Evolutionary conservation across 2,113 vertebrate species (phyloP).

Genomic region (Cynoglossus semilaevis): DNA sequence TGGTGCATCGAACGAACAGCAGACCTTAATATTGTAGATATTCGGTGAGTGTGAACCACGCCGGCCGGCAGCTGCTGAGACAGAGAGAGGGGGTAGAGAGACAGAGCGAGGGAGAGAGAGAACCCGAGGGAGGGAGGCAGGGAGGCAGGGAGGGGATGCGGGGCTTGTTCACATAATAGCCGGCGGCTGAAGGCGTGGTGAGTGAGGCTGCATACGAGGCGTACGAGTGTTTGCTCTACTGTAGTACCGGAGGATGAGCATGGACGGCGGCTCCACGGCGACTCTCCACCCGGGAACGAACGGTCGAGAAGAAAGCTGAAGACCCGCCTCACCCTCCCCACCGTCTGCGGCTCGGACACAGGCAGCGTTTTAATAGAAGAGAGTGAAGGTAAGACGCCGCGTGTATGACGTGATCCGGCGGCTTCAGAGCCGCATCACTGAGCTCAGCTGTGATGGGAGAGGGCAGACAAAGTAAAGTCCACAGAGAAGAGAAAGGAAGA

Average conservation of each 20-base stretch:
- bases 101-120: not conserved
- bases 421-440: not conserved
- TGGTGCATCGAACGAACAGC: too few relatives aligned
- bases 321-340: not conserved
- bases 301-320: slow-evolving; percentile 47
- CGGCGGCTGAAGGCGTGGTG: slow-evolving; percentile 76
- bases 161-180: slow-evolving; percentile 71
- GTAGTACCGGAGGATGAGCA: slow-evolving; percentile 57
- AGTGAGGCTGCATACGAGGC: slow-evolving; percentile 57
- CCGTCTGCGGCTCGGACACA: not conserved
- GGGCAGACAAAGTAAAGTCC: not conserved
- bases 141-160: slow-evolving; percentile 32
- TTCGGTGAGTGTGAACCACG: slow-evolving; percentile 38
- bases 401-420: not conserved
- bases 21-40: slow-evolving; percentile 37
- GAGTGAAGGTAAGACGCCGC: not conserved
- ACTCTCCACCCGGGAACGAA: slow-evolving; percentile 41
- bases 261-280: slow-evolving; percentile 45
- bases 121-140: not conserved
- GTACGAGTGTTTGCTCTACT: slow-evolving; percentile 32
- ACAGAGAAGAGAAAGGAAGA: slow-evolving; percentile 1
- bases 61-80: slow-evolving; percentile 66
- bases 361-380: too few relatives aligned
- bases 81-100: slow-evolving; percentile 26
- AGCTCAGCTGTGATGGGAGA: slow-evolving; percentile 1